These are phyloP conservation scores for Kryptolebias marmoratus DNA, from an alignment of 2,113 vertebrate species.

Conservation along the genomic window DNA sequence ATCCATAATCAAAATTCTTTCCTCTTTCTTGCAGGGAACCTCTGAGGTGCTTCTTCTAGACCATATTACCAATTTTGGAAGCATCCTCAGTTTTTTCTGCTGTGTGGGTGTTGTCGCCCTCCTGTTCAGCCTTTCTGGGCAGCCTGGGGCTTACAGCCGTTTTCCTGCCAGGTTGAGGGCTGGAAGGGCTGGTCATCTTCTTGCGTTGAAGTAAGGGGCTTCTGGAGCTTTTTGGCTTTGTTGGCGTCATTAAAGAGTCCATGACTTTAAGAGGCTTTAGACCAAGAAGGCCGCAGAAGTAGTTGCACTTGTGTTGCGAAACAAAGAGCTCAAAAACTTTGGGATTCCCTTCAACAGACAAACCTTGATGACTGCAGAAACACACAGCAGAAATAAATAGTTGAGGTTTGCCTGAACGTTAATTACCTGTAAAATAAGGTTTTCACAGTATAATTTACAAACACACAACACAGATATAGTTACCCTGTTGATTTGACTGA, in stretches of 20 bases:
- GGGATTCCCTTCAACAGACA: slow-evolving; percentile 87
- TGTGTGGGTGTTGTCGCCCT: slow-evolving; percentile 37
- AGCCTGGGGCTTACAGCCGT: slow-evolving; percentile 81
- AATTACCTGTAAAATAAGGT: slow-evolving; percentile 55
- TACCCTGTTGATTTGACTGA: slow-evolving; percentile 91
- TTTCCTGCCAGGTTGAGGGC: slow-evolving; percentile 87
- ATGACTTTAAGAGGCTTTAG: slow-evolving; percentile 82
- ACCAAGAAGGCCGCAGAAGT: slow-evolving; percentile 88
- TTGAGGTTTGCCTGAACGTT: slow-evolving; percentile 7
- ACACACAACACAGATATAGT: slow-evolving; percentile 59
- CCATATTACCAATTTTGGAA: slow-evolving; percentile 45
- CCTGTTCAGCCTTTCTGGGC: slow-evolving; percentile 76
- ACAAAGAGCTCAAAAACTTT: slow-evolving; percentile 89
- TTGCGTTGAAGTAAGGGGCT: slow-evolving; percentile 89
- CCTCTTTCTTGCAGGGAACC: slow-evolving; percentile 10
- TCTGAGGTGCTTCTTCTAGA: slow-evolving; percentile 38
- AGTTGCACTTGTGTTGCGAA: slow-evolving; percentile 87
- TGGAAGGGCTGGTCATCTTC: slow-evolving; percentile 81
- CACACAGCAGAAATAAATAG: slow-evolving; percentile 22
- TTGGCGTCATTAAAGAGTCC: slow-evolving; percentile 79
- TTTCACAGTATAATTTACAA: slow-evolving; percentile 21
- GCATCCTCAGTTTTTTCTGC: slow-evolving; percentile 74
- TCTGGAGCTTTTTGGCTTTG: slow-evolving; percentile 88
- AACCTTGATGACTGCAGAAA: slow-evolving; percentile 88
- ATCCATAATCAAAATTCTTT: not conserved